Conservation (phyloP, 2,888 invertebrate genomes). For the Dicranocentrus wangi region DNA sequence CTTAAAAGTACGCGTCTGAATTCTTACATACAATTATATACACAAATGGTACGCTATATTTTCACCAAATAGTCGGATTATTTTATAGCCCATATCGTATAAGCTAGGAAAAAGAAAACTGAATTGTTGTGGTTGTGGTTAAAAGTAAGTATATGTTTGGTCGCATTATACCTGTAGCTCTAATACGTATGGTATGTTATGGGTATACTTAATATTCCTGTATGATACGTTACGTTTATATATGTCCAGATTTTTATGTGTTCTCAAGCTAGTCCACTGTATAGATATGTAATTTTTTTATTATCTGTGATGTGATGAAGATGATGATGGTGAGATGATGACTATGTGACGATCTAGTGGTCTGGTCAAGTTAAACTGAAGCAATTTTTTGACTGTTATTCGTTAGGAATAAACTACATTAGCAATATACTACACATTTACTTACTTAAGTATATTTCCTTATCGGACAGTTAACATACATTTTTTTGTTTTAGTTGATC, state of each 20-base stretch:
- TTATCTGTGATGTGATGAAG: slow-evolving; percentile 34
- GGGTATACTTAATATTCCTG: neutral
- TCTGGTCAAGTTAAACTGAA: slow-evolving; percentile 1
- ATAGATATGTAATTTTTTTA: slow-evolving; percentile 9
- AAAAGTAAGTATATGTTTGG: neutral
- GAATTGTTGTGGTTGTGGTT: slow-evolving; percentile 22
- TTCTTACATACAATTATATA: neutral
- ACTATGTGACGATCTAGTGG: slow-evolving; percentile 15
- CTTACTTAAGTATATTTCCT: slow-evolving; percentile 1
- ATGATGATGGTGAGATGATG: slow-evolving; percentile 9
- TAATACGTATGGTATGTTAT: neutral
- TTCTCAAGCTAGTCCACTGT: slow-evolving; percentile 16
- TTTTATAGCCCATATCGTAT: slow-evolving; percentile 13
- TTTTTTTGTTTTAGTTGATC: neutral
- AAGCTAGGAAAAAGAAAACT: slow-evolving; percentile 4
- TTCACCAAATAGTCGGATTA: slow-evolving; percentile 5
- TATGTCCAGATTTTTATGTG: slow-evolving; percentile 48
- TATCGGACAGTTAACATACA: neutral
- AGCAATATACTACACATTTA: too few species aligned
- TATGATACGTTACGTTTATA: neutral
- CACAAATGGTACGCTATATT: neutral
- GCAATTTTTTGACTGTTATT: neutral
- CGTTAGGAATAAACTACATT: neutral
- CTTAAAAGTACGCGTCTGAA: too few species aligned
- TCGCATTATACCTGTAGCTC: neutral